Evolutionary conservation across 1,140 invertebrate species (phyloP), one percentile per base, ranked within the genome.

Genomic region (Drosophila parvula): DNA sequence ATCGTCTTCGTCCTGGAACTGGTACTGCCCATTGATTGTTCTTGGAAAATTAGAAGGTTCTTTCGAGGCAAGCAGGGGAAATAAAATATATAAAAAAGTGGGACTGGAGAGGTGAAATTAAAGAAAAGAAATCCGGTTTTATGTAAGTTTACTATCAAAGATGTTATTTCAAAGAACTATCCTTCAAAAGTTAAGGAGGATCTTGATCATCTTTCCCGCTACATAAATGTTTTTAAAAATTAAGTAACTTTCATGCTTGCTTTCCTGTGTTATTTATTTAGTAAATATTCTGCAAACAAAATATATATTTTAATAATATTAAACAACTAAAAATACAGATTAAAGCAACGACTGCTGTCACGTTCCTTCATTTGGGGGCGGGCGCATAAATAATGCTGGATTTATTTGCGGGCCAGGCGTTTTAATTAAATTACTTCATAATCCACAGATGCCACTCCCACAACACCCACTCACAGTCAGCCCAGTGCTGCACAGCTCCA

Each of bases 381-480:
- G 27, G 43, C 77, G 48, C 77, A 80, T 84, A 80, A 80, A 79
- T 73, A 69, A 73, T 63, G 63, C 28, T n/a, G 34, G 48, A 78
- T 74, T 76, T 83, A 83, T 77, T 73, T 67, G 68, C 62, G 56
- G 45, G 48, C 32, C 48, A 74, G 61, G 56, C 71, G 68, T 83
- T 88, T 88, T 89, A 83, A 86, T 86, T 86, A 83, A 83, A 86
- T 86, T 79, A 88, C 79, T 86, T 88, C 71, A 86, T 88, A 83
- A 82, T 83, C 80, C 62, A 45, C 74, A 53, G 41, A 68, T 50
- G 60, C 32, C 71, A 50, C 50, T 74, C 22, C 50, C 44, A 36
- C 30, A 18, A 7, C 28, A 10, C 27, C 32, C 14, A 16, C 5
- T 27, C 10, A 28, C 32, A n/a, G 2, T 1, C 22, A 48, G 5